Percentiles rank a stretch among this genome's conserved stretches.
Evolutionary conservation across 2,888 invertebrate species (phyloP).

Genomic region (Eristalinus sepulchralis): DNA sequence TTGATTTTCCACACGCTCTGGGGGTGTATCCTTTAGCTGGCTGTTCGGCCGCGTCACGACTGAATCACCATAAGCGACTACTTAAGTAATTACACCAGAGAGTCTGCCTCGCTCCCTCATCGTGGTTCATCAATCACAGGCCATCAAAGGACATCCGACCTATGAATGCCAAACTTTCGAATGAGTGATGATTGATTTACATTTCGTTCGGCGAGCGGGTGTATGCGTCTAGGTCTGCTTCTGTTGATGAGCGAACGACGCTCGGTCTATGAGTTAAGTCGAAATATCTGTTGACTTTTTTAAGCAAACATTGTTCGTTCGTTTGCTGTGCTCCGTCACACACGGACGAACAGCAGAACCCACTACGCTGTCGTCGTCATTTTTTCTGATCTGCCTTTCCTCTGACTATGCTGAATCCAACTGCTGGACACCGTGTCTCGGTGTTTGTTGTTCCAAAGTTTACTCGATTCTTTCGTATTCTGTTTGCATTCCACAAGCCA

Average conservation of each 20-base stretch:
- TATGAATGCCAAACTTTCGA: background rate
- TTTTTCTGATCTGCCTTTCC: background rate
- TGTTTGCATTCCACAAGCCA: slow-evolving; percentile 53
- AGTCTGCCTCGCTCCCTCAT: background rate
- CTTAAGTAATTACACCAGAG: background rate
- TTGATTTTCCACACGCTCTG: background rate
- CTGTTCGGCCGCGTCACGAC: no score
- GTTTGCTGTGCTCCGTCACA: background rate
- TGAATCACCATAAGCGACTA: background rate
- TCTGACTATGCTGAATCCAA: background rate
- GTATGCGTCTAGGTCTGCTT: background rate
- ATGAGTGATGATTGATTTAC: background rate
- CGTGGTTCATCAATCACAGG: background rate
- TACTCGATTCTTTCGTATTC: slow-evolving; percentile 38
- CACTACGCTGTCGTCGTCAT: background rate
- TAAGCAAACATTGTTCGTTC: slow-evolving; percentile 30
- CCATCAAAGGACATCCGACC: background rate
- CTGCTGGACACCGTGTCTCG: background rate
- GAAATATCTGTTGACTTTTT: slow-evolving; percentile 31
- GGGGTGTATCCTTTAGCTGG: background rate
- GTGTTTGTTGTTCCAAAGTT: slow-evolving; percentile 68
- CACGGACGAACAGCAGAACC: background rate
- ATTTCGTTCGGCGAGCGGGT: background rate
- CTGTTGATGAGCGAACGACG: background rate
- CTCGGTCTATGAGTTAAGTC: background rate